Evolutionary conservation across 2,888 invertebrate species (phyloP).

Genomic region (Stramonita haemastoma): DNA sequence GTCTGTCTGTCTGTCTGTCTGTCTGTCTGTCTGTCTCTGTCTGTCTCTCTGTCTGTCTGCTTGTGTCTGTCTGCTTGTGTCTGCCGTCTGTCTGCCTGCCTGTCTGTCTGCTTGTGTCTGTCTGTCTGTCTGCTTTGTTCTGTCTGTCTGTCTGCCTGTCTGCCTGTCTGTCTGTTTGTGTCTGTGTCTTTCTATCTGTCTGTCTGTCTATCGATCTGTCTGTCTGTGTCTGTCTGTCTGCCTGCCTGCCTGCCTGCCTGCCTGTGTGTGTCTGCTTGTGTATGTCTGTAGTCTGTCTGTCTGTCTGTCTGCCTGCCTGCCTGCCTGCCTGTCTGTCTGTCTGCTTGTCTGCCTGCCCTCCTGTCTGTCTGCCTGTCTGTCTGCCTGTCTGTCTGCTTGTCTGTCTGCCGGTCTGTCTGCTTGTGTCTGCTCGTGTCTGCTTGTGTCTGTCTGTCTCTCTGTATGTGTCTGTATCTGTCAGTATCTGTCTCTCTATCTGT

Average conservation of each 20-base stretch:
- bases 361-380: background rate
- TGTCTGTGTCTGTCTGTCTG: background rate
- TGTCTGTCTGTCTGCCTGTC: background rate
- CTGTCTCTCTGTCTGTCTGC: too few species aligned
- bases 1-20: background rate
- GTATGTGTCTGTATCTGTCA: background rate
- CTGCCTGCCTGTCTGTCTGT: background rate
- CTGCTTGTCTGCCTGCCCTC: constrained; percentile 61
- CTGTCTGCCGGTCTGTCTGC: background rate
- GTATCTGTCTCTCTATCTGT: too few species aligned
- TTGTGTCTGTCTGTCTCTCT: background rate
- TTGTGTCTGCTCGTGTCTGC: background rate
- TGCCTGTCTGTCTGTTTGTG: constrained; percentile 61
- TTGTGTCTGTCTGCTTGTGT: too few species aligned
- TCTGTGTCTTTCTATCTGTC: constrained; percentile 56
- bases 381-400: background rate
- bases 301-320: too few species aligned
- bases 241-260: too few species aligned
- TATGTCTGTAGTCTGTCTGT: too few species aligned
- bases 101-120: too few species aligned
- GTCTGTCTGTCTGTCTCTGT: background rate
- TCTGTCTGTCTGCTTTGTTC: background rate
- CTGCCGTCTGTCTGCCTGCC: background rate
- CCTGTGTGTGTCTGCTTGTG: too few species aligned
- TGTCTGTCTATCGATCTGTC: background rate